Evolutionary conservation across 2,888 invertebrate genomes (phyloP).

Genomic region (Tineola bisselliella): DNA sequence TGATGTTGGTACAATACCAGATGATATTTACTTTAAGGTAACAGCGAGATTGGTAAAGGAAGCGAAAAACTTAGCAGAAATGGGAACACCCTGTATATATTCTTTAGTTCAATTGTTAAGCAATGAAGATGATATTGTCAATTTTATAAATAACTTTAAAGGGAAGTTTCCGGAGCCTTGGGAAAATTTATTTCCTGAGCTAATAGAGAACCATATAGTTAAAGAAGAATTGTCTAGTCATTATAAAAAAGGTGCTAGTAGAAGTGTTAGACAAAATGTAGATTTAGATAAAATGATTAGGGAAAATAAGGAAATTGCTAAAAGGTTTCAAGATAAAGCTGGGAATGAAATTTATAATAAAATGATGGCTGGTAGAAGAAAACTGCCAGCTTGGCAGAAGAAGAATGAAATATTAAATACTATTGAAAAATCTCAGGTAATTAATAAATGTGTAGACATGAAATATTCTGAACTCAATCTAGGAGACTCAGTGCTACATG

Average conservation of each 20-base stretch:
- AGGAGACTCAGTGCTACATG: no score
- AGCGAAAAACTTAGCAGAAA: constrained; percentile 70
- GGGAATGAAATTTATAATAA: constrained; percentile 71
- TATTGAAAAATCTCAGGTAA: constrained; percentile 70
- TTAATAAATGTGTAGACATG: no score
- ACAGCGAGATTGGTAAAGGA: constrained; percentile 74
- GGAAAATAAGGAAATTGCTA: constrained; percentile 71
- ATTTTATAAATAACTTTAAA: constrained; percentile 66
- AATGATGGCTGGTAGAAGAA: constrained; percentile 71
- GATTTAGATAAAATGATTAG: constrained; percentile 63
- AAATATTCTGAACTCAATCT: no score
- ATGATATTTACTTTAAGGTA: constrained; percentile 71
- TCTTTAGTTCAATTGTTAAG: constrained; percentile 76
- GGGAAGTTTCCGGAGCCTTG: constrained; percentile 61
- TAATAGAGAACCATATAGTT: constrained; percentile 40
- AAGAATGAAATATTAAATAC: constrained; percentile 74
- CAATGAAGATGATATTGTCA: constrained; percentile 73
- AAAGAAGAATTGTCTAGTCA: constrained; percentile 65
- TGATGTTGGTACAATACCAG: constrained; percentile 68
- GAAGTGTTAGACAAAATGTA: constrained; percentile 56
- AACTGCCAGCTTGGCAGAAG: constrained; percentile 78
- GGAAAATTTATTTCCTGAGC: constrained; percentile 70
- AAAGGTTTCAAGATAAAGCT: constrained; percentile 69
- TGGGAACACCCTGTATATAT: constrained; percentile 78
- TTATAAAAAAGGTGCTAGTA: constrained; percentile 71